A percentile compares a stretch with the other conserved stretches of the same genome.
phyloP scores from a whole-genome alignment of 2,797 vertebrate species.

The Cuniculus paca region DNA sequence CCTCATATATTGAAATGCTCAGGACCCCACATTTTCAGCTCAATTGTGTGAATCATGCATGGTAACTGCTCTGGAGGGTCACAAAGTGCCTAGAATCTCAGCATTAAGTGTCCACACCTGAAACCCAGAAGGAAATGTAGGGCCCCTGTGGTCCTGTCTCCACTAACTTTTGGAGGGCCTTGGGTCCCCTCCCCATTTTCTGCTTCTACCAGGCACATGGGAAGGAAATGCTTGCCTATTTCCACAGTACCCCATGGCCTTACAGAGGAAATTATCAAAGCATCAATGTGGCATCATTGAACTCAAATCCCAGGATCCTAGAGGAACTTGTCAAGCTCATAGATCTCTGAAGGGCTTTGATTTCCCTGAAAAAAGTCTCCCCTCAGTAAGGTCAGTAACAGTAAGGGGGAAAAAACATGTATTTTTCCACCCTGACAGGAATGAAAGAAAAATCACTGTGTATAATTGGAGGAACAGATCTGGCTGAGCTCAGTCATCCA shows the following conservation, averaged over 20 bases:
- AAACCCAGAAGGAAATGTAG: neutral
- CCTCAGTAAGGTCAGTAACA: neutral
- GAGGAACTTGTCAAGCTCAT: neutral
- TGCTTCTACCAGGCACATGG: neutral
- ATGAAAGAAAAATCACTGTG: neutral
- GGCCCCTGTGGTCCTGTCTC: neutral
- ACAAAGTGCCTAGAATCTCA: neutral
- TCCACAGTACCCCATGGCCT: neutral
- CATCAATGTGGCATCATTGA: neutral
- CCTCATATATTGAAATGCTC: neutral
- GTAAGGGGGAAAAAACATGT: conserved; percentile 30
- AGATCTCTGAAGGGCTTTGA: neutral
- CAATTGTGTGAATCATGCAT: neutral
- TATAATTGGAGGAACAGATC: neutral
- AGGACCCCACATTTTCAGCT: neutral
- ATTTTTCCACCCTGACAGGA: conserved; percentile 45
- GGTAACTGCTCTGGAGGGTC: neutral
- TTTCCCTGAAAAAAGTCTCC: neutral
- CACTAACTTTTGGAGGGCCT: neutral
- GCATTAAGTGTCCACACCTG: neutral
- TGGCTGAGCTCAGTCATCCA: neutral
- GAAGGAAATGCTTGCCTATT: neutral
- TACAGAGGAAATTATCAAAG: neutral
- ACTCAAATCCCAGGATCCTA: neutral
- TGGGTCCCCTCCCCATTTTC: neutral